phyloP scores from a whole-genome alignment of 2,888 invertebrate species.

The Dione juno region DNA sequence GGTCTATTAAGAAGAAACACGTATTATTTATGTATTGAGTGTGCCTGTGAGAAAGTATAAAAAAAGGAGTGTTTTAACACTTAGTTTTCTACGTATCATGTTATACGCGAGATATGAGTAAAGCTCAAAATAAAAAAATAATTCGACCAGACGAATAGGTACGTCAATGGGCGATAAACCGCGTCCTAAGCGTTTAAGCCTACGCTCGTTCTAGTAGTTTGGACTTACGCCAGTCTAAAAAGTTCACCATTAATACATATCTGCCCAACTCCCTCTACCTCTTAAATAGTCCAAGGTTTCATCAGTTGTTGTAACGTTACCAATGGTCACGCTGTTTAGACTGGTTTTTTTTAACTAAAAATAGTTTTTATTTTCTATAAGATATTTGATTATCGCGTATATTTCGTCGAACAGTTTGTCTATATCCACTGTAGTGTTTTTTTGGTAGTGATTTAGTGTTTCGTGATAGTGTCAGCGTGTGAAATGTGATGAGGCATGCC shows the following conservation, averaged over 20 bases:
- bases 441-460: slow-evolving; percentile 1
- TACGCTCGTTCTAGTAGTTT: slow-evolving; percentile 42
- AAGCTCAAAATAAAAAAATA: neutral
- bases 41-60: too few relatives aligned
- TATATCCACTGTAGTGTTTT: neutral
- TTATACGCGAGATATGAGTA: too few relatives aligned
- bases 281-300: slow-evolving; percentile 63
- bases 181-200: slow-evolving; percentile 34
- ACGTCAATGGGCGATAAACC: slow-evolving; percentile 27
- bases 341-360: neutral
- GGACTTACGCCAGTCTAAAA: slow-evolving; percentile 54
- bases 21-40: too few relatives aligned
- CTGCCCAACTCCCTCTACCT: slow-evolving; percentile 41
- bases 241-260: slow-evolving; percentile 51
- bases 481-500: slow-evolving; percentile 66
- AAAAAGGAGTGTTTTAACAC: too few relatives aligned
- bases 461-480: slow-evolving; percentile 36
- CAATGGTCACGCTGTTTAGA: slow-evolving; percentile 27
- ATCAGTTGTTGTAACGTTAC: slow-evolving; percentile 43
- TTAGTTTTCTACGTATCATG: too few relatives aligned
- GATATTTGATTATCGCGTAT: neutral
- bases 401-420: neutral
- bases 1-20: too few relatives aligned
- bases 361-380: neutral
- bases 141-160: neutral